Conservation (phyloP, 2,113 vertebrate species). For the Casuarius casuarius region DNA sequence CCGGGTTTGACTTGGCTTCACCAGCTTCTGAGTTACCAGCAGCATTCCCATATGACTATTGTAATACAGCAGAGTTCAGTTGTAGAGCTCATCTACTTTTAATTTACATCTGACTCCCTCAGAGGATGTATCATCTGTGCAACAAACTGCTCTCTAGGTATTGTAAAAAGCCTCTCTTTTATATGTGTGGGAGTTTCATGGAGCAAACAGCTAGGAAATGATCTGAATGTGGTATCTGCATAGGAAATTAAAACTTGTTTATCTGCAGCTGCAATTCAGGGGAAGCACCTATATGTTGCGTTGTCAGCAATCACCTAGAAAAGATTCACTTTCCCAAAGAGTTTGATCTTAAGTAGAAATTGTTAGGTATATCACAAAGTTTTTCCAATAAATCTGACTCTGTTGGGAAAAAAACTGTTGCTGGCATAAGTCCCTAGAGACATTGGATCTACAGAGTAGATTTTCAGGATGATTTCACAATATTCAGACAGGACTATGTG, state of each 20-base stretch:
- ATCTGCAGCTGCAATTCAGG: constrained; percentile 29
- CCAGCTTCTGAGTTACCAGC: not conserved
- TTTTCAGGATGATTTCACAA: not conserved
- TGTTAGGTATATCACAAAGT: not conserved
- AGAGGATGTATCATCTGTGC: constrained; percentile 14
- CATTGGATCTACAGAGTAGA: not conserved
- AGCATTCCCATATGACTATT: not conserved
- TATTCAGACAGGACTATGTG: not conserved
- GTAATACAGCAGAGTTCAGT: not conserved
- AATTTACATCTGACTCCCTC: not conserved
- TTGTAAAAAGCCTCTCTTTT: not conserved
- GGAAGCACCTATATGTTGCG: not conserved
- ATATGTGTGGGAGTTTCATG: constrained; percentile 1
- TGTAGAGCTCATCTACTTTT: not conserved
- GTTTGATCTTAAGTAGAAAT: not conserved
- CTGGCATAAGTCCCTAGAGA: not conserved
- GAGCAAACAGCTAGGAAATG: not conserved
- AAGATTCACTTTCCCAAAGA: not conserved
- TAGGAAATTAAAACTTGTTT: constrained; percentile 23
- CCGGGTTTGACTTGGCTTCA: not conserved
- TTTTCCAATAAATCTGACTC: not conserved
- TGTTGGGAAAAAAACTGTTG: not conserved
- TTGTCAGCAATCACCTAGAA: not conserved
- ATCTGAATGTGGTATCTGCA: not conserved
- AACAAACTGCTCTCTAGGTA: constrained; percentile 18